Evolutionary conservation across 2,888 invertebrate genomes (phyloP).

Genomic region (Callimorpha dominula): DNA sequence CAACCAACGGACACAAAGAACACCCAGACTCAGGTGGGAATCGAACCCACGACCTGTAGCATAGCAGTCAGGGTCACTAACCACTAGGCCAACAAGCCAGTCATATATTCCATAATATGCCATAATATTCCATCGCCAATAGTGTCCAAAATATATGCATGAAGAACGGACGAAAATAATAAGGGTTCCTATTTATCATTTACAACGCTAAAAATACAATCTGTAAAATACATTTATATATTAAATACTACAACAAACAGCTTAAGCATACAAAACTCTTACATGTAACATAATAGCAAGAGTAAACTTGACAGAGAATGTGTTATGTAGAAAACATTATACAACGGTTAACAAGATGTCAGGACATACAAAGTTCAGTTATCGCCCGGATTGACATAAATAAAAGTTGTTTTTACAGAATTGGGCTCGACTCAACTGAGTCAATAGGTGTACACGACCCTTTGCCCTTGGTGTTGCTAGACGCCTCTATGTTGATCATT

Average conservation of each 20-base stretch:
- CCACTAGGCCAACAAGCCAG: too few relatives aligned
- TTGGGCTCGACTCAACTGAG: neutral
- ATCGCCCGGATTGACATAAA: neutral
- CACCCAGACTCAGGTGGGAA: too few relatives aligned
- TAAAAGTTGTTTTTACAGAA: neutral
- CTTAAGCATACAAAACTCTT: neutral
- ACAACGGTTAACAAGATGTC: neutral
- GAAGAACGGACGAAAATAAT: neutral
- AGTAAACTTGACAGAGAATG: neutral
- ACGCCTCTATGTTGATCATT: neutral
- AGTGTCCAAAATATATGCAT: too few relatives aligned
- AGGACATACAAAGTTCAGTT: neutral
- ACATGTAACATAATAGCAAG: neutral
- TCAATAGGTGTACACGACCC: neutral
- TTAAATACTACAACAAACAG: too few relatives aligned
- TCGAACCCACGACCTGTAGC: too few relatives aligned
- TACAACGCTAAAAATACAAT: neutral
- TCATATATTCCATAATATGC: too few relatives aligned
- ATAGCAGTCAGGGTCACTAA: too few relatives aligned
- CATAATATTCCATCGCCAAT: too few relatives aligned
- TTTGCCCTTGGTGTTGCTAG: neutral
- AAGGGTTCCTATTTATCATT: neutral
- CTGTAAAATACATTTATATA: too few relatives aligned
- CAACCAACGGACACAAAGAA: too few relatives aligned
- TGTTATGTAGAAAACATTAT: neutral